Evolutionary conservation across 2,797 vertebrate species (phyloP).

Genomic region (Knipowitschia caucasica): DNA sequence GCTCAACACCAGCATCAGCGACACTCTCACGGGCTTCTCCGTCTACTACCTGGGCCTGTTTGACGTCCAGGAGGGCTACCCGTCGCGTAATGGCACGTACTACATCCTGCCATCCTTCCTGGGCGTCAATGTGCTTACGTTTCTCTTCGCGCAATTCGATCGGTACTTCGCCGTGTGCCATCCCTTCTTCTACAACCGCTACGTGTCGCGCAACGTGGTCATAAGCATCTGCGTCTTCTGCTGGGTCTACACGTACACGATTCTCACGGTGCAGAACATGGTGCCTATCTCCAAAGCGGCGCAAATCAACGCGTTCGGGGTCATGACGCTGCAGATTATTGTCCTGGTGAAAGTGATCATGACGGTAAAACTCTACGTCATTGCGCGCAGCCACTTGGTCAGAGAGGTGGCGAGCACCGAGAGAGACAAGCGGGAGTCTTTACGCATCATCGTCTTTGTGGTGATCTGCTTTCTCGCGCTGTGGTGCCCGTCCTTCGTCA

Average conservation of each 20-base stretch:
- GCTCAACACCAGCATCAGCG: constrained; percentile 82
- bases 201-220: constrained; percentile 57
- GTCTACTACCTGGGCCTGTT: constrained; percentile 80
- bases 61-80: constrained; percentile 78
- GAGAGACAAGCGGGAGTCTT: constrained; percentile 72
- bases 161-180: constrained; percentile 77
- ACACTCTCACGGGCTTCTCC: constrained; percentile 76
- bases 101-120: constrained; percentile 79
- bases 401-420: constrained; percentile 69
- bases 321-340: constrained; percentile 74
- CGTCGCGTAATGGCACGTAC: constrained; percentile 72
- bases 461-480: constrained; percentile 75
- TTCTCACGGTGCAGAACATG: constrained; percentile 71
- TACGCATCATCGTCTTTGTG: constrained; percentile 78
- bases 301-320: constrained; percentile 73
- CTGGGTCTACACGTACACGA: constrained; percentile 75
- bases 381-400: constrained; percentile 72
- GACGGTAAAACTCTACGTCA: constrained; percentile 77
- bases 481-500: constrained; percentile 79
- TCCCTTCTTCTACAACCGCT: constrained; percentile 77
- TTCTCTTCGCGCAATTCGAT: constrained; percentile 81
- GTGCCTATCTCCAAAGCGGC: constrained; percentile 72
- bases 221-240: constrained; percentile 68
- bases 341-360: constrained; percentile 73
- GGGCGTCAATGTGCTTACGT: constrained; percentile 78